Evolutionary conservation across 1,140 invertebrate genomes (phyloP), one percentile per base, ranked within the genome.

Genomic region (Panonychus citri): DNA sequence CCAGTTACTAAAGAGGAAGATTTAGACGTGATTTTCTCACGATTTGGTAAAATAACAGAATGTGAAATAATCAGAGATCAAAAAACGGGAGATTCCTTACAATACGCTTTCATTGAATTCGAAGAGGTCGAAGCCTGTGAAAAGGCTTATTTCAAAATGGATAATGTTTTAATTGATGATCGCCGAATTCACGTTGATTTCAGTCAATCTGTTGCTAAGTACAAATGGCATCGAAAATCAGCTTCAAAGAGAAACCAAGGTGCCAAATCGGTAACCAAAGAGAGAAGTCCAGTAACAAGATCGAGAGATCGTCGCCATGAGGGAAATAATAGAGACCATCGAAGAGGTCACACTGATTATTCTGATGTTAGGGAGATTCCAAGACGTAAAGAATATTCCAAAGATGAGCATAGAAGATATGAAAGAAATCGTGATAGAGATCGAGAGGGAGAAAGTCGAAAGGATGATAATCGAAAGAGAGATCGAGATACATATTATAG

Each of bases 101-200:
- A 99, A 66, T 99, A 99, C 71, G 95, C 91, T 3, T 99, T 99
- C 68, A 87, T 99, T 62, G 95, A 99, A 70, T 99, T 98, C 76
- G 85, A 84, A 59, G 81, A 93, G 60, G 59, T 62, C 81, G 67
- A 94, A 68, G 79, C 90, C 12, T 98, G 94, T 74, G 95, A 99
- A 74, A 82, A 87, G 62, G 95, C 95, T 3, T 99, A 90, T 72
- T 94, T 98, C 64, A 99, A 99, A 75, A 99, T 99, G 95, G 93
- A 97, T 66, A 99, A 99, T 74, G 93, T 98, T 0, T 71, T 98
- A 0, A 98, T 99, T 64, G 95, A 99, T 72, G 95, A 99, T 67
- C 71, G 95, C 49, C 74, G 95, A 63, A 98, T 99, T 63, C 94
- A 99, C 70, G 95, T 99, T 2, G 95, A 99, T 70, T 99, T 99